Conservation (phyloP, 2,888 invertebrate genomes). For the Cylloceria caligata region DNA sequence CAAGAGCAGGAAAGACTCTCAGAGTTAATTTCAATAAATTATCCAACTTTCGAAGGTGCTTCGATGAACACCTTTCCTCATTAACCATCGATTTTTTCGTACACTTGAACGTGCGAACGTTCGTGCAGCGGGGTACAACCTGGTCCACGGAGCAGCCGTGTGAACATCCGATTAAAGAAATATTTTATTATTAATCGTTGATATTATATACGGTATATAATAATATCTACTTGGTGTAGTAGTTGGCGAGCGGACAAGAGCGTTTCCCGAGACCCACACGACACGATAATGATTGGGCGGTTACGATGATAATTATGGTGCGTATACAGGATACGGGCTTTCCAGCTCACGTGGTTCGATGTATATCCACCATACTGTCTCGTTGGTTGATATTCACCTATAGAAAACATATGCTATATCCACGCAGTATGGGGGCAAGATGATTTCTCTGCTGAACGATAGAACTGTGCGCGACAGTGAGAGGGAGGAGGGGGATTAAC, state of each 20-base stretch:
- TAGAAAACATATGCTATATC: slow-evolving; percentile 4
- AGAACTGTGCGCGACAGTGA: slow-evolving; percentile 17
- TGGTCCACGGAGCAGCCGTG: slow-evolving; percentile 21
- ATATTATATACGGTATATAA: slow-evolving; percentile 44
- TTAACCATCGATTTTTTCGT: background rate
- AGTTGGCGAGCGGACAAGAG: slow-evolving; percentile 30
- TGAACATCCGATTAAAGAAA: slow-evolving; percentile 39
- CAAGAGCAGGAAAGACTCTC: background rate
- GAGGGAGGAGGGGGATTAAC: slow-evolving; percentile 27
- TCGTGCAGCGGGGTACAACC: background rate
- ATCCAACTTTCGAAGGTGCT: slow-evolving; percentile 4
- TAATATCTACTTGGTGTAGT: slow-evolving; percentile 38
- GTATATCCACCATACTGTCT: slow-evolving; percentile 7
- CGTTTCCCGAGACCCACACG: slow-evolving; percentile 56
- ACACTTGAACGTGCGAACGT: background rate
- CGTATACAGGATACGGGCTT: slow-evolving; percentile 62
- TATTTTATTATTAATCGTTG: slow-evolving; percentile 53
- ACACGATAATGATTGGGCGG: slow-evolving; percentile 63
- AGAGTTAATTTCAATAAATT: slow-evolving; percentile 2
- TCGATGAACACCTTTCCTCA: background rate
- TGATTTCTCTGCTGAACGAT: slow-evolving; percentile 57
- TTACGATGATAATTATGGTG: slow-evolving; percentile 64
- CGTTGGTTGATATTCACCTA: background rate
- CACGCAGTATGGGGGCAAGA: slow-evolving; percentile 49
- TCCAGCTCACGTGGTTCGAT: slow-evolving; percentile 44